These are phyloP conservation scores for Microcebus jonahi DNA, from an alignment of 2,113 vertebrate genomes.

Conservation along the genomic window DNA sequence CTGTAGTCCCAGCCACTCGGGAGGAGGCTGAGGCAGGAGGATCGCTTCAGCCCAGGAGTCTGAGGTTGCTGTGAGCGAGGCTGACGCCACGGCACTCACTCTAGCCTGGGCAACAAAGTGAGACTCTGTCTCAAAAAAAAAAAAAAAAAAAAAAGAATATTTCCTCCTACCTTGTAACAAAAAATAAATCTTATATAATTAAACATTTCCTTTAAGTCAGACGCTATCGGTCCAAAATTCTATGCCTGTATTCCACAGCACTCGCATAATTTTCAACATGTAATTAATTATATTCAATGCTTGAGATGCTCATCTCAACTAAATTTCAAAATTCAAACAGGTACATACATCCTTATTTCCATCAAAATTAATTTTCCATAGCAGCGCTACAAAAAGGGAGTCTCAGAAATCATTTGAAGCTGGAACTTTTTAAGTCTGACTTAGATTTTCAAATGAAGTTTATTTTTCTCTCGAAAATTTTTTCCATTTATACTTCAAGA, in stretches of 20 bases:
- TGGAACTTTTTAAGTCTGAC: conserved; percentile 22
- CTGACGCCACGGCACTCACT: too few species aligned
- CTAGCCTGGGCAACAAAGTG: too few species aligned
- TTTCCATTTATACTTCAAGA: conserved; percentile 40
- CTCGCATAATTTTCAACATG: conserved; percentile 41
- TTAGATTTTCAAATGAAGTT: conserved; percentile 18
- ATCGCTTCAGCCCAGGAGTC: too few species aligned
- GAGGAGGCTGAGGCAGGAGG: too few species aligned
- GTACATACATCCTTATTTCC: background rate
- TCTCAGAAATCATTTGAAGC: conserved; percentile 59
- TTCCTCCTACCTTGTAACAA: background rate
- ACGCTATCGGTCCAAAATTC: conserved; percentile 31
- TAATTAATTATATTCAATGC: conserved; percentile 47
- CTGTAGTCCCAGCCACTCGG: too few species aligned
- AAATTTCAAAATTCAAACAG: conserved; percentile 57
- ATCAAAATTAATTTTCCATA: conserved; percentile 57
- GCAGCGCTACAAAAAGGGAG: conserved; percentile 30
- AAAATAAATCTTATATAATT: conserved; percentile 6
- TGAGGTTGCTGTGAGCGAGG: too few species aligned
- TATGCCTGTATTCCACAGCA: background rate
- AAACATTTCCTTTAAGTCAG: conserved; percentile 25
- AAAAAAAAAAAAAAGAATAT: background rate
- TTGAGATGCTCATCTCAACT: conserved; percentile 42
- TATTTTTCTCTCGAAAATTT: conserved; percentile 20
- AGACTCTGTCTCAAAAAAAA: too few species aligned